These are phyloP conservation scores for Thalassoma bifasciatum DNA, from an alignment of 2,113 vertebrate species.

Conservation along the genomic window DNA sequence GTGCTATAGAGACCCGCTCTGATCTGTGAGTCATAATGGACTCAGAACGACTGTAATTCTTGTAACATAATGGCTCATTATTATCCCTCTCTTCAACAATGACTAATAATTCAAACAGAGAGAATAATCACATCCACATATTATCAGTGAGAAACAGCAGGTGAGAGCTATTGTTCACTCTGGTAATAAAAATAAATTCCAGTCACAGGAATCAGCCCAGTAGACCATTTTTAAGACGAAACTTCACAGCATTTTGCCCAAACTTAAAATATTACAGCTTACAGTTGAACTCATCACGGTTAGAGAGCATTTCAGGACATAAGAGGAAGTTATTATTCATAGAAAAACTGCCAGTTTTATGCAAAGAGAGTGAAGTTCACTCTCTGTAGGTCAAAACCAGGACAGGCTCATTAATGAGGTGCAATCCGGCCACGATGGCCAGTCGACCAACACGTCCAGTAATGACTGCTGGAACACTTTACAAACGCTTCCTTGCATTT, in stretches of 20 bases:
- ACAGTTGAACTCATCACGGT: slow-evolving; percentile 39
- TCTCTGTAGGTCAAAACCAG: slow-evolving; percentile 61
- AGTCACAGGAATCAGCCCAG: slow-evolving; percentile 32
- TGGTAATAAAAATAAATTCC: slow-evolving; percentile 29
- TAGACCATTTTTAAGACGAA: slow-evolving; percentile 10
- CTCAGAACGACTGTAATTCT: slow-evolving; percentile 53
- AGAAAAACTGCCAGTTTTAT: slow-evolving; percentile 37
- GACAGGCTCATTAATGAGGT: slow-evolving; percentile 65
- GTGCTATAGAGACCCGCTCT: slow-evolving; percentile 40
- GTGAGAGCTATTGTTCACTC: slow-evolving; percentile 38
- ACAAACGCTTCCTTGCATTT: slow-evolving; percentile 43
- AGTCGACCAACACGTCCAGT: slow-evolving; percentile 67
- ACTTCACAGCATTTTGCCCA: slow-evolving; percentile 22
- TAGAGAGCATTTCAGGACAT: slow-evolving; percentile 56
- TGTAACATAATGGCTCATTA: slow-evolving; percentile 40
- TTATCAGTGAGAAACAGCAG: slow-evolving; percentile 62
- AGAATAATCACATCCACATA: slow-evolving; percentile 24
- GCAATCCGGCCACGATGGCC: slow-evolving; percentile 50
- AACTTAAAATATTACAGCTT: slow-evolving; percentile 24
- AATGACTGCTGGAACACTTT: slow-evolving; percentile 53
- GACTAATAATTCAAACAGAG: slow-evolving; percentile 47
- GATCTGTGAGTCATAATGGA: slow-evolving; percentile 56
- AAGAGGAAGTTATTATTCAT: slow-evolving; percentile 66
- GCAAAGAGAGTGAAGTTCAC: slow-evolving; percentile 49
- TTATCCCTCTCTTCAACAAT: slow-evolving; percentile 52